phyloP scores from a whole-genome alignment of 2,797 vertebrate genomes.

The Remorina albescens region DNA sequence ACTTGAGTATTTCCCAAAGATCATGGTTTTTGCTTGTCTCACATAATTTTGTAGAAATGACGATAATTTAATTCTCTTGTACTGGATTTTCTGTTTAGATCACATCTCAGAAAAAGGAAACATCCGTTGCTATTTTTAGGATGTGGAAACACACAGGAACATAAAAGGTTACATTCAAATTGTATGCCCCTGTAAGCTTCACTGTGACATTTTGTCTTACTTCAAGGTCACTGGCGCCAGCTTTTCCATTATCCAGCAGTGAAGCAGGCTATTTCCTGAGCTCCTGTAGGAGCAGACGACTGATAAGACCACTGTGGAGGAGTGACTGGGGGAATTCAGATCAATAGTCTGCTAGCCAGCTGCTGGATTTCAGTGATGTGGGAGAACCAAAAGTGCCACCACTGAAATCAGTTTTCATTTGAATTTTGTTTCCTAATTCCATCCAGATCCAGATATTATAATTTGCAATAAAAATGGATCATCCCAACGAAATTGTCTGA shows the following conservation, averaged over 20 bases:
- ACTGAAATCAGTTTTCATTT: conserved; percentile 10
- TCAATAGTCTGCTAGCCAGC: conserved; percentile 7
- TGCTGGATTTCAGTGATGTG: not conserved
- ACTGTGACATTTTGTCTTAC: not conserved
- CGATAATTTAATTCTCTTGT: not conserved
- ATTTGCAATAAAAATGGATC: not conserved
- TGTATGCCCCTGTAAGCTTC: not conserved
- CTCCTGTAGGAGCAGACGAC: conserved; percentile 11
- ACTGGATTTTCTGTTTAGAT: too few relatives aligned
- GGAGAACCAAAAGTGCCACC: not conserved
- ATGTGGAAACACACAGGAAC: not conserved
- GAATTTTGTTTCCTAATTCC: not conserved
- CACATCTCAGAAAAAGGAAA: not conserved
- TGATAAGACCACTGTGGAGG: conserved; percentile 2
- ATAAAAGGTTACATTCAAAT: conserved; percentile 11
- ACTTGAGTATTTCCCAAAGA: too few relatives aligned
- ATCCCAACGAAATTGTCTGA: not conserved
- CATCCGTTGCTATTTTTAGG: not conserved
- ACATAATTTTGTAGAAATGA: not conserved
- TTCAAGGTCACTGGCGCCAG: not conserved
- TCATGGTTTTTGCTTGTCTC: too few relatives aligned
- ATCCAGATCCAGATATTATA: not conserved
- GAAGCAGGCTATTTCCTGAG: conserved; percentile 24
- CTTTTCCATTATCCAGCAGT: not conserved
- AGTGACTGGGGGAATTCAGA: too few relatives aligned